These are phyloP conservation scores for Drosophila rellima DNA, from an alignment of 2,888 invertebrate species.

Conservation along the genomic window DNA sequence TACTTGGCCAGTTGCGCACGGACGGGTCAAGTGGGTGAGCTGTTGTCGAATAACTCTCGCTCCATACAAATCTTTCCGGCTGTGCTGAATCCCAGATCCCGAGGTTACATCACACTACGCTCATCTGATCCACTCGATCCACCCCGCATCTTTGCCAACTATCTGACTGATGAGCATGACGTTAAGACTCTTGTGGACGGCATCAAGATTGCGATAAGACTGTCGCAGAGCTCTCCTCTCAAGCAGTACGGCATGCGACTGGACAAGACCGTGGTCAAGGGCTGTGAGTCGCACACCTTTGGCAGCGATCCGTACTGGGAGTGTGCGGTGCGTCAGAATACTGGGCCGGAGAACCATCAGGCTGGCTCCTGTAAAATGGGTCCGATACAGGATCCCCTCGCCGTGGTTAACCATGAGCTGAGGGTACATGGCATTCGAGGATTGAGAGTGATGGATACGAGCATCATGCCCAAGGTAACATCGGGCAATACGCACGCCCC, in stretches of 20 bases:
- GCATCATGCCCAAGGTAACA: constrained; percentile 92
- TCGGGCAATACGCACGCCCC: constrained; percentile 93
- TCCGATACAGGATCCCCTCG: constrained; percentile 89
- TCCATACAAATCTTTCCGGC: constrained; percentile 92
- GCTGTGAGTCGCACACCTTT: constrained; percentile 91
- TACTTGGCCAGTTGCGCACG: constrained; percentile 94
- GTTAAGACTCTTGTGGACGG: constrained; percentile 93
- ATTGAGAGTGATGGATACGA: constrained; percentile 91
- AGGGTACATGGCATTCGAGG: constrained; percentile 88
- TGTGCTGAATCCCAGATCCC: constrained; percentile 94
- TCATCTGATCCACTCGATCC: constrained; percentile 92
- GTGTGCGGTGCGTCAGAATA: constrained; percentile 90
- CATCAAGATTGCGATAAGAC: constrained; percentile 91
- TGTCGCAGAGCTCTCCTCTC: constrained; percentile 90
- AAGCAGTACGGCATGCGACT: constrained; percentile 90
- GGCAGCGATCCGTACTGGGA: constrained; percentile 91
- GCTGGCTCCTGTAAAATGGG: constrained; percentile 95
- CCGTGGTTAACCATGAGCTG: constrained; percentile 91
- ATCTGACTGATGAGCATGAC: constrained; percentile 88
- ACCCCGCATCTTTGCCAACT: constrained; percentile 95
- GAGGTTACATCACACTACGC: constrained; percentile 91
- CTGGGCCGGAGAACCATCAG: constrained; percentile 94
- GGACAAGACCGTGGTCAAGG: constrained; percentile 90
- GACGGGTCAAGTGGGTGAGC: constrained; percentile 94
- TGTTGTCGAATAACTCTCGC: constrained; percentile 89